phyloP scores from a whole-genome alignment of 2,888 invertebrate genomes.

The Anorthoa munda region DNA sequence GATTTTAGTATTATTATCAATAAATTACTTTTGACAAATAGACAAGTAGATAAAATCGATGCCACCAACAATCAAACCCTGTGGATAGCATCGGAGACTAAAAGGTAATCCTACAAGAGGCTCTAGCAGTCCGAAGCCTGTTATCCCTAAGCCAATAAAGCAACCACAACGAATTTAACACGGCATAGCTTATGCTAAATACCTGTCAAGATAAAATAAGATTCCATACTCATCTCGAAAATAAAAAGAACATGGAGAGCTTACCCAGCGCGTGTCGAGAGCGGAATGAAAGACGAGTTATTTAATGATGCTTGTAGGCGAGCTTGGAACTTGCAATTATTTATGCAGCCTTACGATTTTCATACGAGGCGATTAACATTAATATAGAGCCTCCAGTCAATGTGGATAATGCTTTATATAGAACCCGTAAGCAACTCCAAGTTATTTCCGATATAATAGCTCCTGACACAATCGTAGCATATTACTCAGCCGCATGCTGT shows the following conservation, averaged over 20 bases:
- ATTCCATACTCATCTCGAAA: slow-evolving; percentile 42
- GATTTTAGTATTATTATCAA: no score
- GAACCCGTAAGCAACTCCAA: slow-evolving; percentile 14
- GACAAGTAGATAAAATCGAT: slow-evolving; percentile 4
- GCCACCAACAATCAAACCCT: slow-evolving; percentile 17
- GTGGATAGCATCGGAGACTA: neutral
- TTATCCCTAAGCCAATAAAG: slow-evolving; percentile 32
- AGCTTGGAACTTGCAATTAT: slow-evolving; percentile 20
- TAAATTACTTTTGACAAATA: neutral
- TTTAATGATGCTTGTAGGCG: slow-evolving; percentile 44
- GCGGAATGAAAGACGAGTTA: slow-evolving; percentile 49
- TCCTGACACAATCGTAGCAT: slow-evolving; percentile 32
- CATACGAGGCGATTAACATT: slow-evolving; percentile 34
- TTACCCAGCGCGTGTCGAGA: slow-evolving; percentile 50
- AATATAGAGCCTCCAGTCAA: slow-evolving; percentile 4
- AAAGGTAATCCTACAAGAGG: slow-evolving; percentile 14
- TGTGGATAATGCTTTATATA: slow-evolving; percentile 21
- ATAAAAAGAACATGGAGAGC: slow-evolving; percentile 36
- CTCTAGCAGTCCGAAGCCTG: slow-evolving; percentile 17
- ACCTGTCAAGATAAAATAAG: slow-evolving; percentile 60
- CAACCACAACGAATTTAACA: slow-evolving; percentile 42
- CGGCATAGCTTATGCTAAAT: slow-evolving; percentile 58
- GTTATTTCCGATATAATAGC: slow-evolving; percentile 26
- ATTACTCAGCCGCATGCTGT: slow-evolving; percentile 16
- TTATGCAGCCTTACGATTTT: slow-evolving; percentile 26